Conservation (phyloP, 92 coral and sea anemone species). For the Epizoanthus illoricatus region DNA sequence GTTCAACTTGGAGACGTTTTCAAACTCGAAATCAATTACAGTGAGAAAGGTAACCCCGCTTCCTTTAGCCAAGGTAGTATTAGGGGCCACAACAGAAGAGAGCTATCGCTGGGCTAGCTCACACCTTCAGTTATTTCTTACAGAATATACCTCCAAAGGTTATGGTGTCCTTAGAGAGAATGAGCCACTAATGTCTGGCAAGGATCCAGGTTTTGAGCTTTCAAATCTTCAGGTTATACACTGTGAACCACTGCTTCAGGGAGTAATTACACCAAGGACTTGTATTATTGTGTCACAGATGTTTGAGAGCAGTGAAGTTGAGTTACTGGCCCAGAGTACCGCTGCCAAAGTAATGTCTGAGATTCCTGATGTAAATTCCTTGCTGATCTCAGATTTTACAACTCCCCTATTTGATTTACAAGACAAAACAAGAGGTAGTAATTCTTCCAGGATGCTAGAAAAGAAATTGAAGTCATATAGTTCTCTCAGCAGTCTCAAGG, state of each 20-base stretch:
- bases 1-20: conserved; percentile 15
- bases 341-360: neutral
- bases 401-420: conserved; percentile 25
- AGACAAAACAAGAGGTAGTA: neutral
- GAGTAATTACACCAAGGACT: conserved; percentile 49
- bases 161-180: conserved; percentile 46
- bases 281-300: conserved; percentile 41
- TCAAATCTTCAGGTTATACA: conserved; percentile 30
- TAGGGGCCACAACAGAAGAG: conserved; percentile 49
- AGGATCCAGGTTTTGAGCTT: neutral
- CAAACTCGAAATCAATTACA: conserved; percentile 28
- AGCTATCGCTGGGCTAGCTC: conserved; percentile 42
- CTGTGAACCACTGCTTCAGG: conserved; percentile 72
- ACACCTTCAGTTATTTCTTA: conserved; percentile 18
- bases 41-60: conserved; percentile 42
- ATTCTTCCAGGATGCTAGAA: neutral
- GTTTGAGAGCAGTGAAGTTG: neutral
- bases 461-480: neutral
- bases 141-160: conserved; percentile 22
- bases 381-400: conserved; percentile 67
- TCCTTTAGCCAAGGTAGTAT: conserved; percentile 53
- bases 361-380: neutral
- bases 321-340: neutral
- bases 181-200: neutral
- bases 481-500: neutral